Percentiles rank a stretch among this genome's conserved stretches.
Evolutionary conservation across 1,140 invertebrate species (phyloP).

Genomic region (Procambarus virginalis): DNA sequence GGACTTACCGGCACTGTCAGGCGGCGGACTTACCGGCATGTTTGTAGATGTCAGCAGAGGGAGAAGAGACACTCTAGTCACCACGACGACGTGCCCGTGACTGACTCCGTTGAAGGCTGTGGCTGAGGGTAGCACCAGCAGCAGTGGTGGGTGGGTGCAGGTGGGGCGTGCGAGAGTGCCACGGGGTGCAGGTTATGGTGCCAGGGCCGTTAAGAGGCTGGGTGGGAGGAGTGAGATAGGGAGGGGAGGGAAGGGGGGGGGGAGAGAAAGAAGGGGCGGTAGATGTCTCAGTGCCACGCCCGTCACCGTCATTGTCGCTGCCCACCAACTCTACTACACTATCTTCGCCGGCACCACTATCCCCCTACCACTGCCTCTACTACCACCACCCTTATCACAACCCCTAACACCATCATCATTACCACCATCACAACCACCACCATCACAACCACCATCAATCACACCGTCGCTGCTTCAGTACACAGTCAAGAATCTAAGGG

Average conservation of each 20-base stretch:
- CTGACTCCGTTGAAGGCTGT: slow-evolving; percentile 16
- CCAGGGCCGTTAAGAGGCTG: slow-evolving; percentile 21
- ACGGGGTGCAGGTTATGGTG: not conserved
- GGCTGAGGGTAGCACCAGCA: not conserved
- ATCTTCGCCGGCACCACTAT: not conserved
- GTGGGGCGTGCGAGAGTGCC: not conserved
- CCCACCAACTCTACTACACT: not conserved
- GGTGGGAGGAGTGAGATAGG: slow-evolving; percentile 1
- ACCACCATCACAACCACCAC: not conserved
- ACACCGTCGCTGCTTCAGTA: not conserved
- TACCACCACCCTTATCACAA: not conserved
- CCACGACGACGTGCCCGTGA: slow-evolving; percentile 22
- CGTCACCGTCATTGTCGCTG: not conserved
- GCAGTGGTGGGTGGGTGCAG: slow-evolving; percentile 16
- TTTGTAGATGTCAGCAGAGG: not conserved
- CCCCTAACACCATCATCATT: not conserved
- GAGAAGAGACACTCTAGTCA: slow-evolving; percentile 17
- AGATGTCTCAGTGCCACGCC: slow-evolving; percentile 13
- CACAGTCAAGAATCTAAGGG: too few species aligned
- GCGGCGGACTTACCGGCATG: slow-evolving; percentile 12
- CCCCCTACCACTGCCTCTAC: not conserved
- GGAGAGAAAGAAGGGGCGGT: not conserved
- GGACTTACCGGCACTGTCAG: not conserved
- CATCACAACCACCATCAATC: not conserved
- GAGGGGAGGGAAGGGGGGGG: not conserved